Evolutionary conservation across 1,140 invertebrate genomes (phyloP).

Genomic region (Drosophila ananassae): DNA sequence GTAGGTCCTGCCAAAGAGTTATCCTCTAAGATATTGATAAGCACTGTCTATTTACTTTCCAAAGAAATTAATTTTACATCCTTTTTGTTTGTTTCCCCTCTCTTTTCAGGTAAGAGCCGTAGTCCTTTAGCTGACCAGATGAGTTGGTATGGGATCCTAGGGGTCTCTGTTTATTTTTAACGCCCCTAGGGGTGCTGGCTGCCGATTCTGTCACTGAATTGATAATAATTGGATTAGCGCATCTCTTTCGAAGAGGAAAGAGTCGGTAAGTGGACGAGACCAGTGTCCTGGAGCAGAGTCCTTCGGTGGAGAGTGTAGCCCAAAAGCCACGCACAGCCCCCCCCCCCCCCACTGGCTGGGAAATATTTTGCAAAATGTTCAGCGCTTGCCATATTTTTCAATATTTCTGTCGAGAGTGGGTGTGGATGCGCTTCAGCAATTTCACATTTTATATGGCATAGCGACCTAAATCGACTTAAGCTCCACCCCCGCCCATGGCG

Average conservation of each 20-base stretch:
- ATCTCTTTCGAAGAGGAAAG: slow-evolving; percentile 40
- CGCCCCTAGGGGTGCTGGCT: slow-evolving; percentile 21
- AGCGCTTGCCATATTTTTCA: slow-evolving; percentile 61
- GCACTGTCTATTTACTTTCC: neutral
- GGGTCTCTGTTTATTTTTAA: slow-evolving; percentile 67
- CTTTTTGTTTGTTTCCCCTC: slow-evolving; percentile 27
- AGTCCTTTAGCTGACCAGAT: slow-evolving; percentile 19
- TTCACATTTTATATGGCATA: slow-evolving; percentile 72
- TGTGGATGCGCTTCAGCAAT: slow-evolving; percentile 65
- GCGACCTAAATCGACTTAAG: slow-evolving; percentile 69
- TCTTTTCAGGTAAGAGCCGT: slow-evolving; percentile 67
- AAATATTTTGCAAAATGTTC: slow-evolving; percentile 72
- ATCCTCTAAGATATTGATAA: slow-evolving; percentile 38
- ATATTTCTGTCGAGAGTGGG: slow-evolving; percentile 38
- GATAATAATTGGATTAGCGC: slow-evolving; percentile 84
- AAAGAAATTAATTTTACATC: slow-evolving; percentile 6
- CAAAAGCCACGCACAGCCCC: slow-evolving; percentile 70
- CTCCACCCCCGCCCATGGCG: neutral
- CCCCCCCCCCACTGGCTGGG: slow-evolving; percentile 41
- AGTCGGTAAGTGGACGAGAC: slow-evolving; percentile 23
- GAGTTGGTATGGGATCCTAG: neutral
- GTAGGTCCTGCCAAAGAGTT: slow-evolving; percentile 57
- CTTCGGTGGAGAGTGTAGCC: slow-evolving; percentile 65
- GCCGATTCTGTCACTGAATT: slow-evolving; percentile 73
- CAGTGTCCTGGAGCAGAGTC: neutral